phyloP scores from a whole-genome alignment of 2,888 invertebrate genomes.

The Mythimna impura region DNA sequence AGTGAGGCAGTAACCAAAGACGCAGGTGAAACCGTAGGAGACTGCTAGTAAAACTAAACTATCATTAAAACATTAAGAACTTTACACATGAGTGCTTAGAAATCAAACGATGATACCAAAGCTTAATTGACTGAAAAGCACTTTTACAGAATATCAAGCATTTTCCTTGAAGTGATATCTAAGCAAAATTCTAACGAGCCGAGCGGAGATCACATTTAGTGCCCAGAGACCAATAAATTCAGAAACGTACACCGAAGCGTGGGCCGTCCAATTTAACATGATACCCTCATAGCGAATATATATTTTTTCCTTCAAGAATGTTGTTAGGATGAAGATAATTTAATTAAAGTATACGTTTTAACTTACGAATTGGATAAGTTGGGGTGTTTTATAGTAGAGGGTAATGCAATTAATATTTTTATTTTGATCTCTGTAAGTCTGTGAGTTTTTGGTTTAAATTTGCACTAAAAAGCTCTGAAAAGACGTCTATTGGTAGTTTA shows the following conservation, averaged over 20 bases:
- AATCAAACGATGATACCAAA: conserved; percentile 5
- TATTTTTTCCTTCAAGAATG: conserved; percentile 33
- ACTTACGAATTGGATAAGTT: neutral
- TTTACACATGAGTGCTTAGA: neutral
- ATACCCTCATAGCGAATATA: conserved; percentile 68
- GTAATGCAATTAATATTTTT: neutral
- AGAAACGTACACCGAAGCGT: conserved; percentile 67
- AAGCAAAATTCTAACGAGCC: conserved; percentile 65
- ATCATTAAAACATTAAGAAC: neutral
- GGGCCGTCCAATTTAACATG: conserved; percentile 78
- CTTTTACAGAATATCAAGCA: conserved; percentile 28
- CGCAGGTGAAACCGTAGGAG: too few species aligned
- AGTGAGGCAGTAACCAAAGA: too few species aligned
- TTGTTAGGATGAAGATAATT: conserved; percentile 36
- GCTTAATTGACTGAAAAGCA: conserved; percentile 22
- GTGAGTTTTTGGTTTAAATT: neutral
- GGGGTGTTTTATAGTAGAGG: neutral
- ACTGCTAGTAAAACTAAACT: neutral
- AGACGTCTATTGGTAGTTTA: too few species aligned
- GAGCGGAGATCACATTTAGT: conserved; percentile 68
- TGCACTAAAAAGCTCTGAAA: too few species aligned
- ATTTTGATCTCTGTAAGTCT: neutral
- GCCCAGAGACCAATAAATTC: conserved; percentile 81
- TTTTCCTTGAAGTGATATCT: conserved; percentile 51
- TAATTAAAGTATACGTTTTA: conserved; percentile 30